Evolutionary conservation across 2,888 invertebrate species (phyloP).

Genomic region (Leptarthrus brevirostris): DNA sequence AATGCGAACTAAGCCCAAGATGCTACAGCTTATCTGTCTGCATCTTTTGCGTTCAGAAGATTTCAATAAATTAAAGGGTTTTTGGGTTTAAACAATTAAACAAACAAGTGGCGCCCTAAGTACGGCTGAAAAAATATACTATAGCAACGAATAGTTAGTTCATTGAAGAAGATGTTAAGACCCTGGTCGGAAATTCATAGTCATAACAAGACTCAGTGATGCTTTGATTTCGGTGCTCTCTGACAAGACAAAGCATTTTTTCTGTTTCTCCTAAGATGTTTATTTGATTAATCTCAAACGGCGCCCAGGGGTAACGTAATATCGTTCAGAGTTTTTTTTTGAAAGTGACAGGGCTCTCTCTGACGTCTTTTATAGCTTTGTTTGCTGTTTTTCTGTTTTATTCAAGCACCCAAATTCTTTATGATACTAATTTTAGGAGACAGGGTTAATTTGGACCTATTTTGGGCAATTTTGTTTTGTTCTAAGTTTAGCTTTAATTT

Average conservation of each 20-base stretch:
- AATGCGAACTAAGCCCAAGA: not conserved
- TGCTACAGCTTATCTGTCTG: not conserved
- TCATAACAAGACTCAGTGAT: not conserved
- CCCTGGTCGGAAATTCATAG: not conserved
- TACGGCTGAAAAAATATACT: conserved; percentile 27
- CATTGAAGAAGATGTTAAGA: not conserved
- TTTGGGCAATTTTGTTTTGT: too few relatives aligned
- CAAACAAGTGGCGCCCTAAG: conserved; percentile 49
- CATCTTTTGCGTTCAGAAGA: not conserved
- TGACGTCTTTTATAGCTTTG: too few relatives aligned
- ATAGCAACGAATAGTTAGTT: not conserved
- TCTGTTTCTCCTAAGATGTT: not conserved
- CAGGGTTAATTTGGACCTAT: too few relatives aligned
- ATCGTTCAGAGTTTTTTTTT: too few relatives aligned
- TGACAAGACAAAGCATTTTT: conserved; percentile 5
- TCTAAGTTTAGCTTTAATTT: too few relatives aligned
- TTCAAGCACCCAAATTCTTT: too few relatives aligned
- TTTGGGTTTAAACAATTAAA: conserved; percentile 48
- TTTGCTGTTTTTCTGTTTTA: too few relatives aligned
- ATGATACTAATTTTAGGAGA: too few relatives aligned
- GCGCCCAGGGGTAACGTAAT: too few relatives aligned
- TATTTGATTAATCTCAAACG: too few relatives aligned
- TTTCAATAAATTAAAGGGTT: conserved; percentile 46
- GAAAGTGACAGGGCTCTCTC: too few relatives aligned
- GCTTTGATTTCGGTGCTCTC: not conserved